Base-by-base conservation (phyloP, 1,140 invertebrate species). In the Acyrthosiphon pisum region DNA sequence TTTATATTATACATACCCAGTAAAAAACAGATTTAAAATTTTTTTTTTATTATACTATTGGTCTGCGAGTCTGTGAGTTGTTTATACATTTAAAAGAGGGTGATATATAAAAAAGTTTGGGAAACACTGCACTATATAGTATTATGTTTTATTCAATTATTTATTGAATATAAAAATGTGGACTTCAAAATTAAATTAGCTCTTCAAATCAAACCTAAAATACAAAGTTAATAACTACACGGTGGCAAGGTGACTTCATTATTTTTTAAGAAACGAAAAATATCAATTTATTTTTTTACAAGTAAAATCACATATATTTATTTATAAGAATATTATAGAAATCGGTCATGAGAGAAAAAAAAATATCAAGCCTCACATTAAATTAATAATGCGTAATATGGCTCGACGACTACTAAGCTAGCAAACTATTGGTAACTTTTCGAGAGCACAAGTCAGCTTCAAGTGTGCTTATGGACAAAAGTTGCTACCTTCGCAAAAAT, bases 331-430 rank as follows among this genome's bases (percentile, higher is more conserved):
- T 41, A 37, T 83, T 83, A 83, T 46, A 46, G 84, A 86, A 86
- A 86, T 86, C 84, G 84, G 84, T 86, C 84, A 46, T 44, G 84
- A 46, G 84, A 46, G 84, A 86, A 86, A 46, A 53, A 86, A 56
- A 89, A 89, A 56, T 89, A 56, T 89, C 50, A 89, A 89, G 88
- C 48, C 50, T 89, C 50, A 37, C 88, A 56, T 89, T 89, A 89
- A 89, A 89, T 89, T 89, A 89, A 89, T 89, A 89, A 89, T 23
- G 88, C n/a, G 88, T 89, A 89, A 89, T 89, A 89, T 37, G 50
- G 48, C 88, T 89, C 48, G 88, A 89, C 88, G 88, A 89, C 48
- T 56, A 56, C 48, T 89, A 56, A 89, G 88, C 88, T 35, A 89
- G 88, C 48, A 56, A 53, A 56, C 88, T 56, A 89, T 89, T 89